Evolutionary conservation across 2,888 invertebrate species (phyloP), one percentile per base, ranked within the genome.

Genomic region (Dynastes tityus): DNA sequence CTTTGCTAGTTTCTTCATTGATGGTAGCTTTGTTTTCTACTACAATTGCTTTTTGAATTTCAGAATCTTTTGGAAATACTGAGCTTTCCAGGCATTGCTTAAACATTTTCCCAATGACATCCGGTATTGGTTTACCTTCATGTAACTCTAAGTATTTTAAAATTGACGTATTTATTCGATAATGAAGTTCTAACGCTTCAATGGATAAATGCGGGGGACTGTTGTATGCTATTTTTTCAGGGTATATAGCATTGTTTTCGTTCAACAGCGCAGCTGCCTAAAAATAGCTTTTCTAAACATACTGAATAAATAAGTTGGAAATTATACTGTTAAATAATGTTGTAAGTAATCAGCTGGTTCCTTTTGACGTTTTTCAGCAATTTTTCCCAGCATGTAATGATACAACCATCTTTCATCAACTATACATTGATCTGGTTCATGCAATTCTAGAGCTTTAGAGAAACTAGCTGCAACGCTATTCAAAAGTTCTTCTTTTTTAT

Each of bases 371-470:
- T 98, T 98, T 88, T 98, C 98, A 0, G 95, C 93, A 75, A 98
- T 95, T 91, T 98, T 98, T 0, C 97, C 98, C n/a, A 98, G 90
- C 95, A 98, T 97, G 86, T 98, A 98, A 87, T 96, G 96, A 85
- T 96, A 94, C 51, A 98, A 90, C 98, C 98, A 98, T 78, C 95
- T 92, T 86, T 98, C 98, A 86, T 97, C 97, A 0, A 90, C 88
- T 65, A 90, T 90, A 80, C 91, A 91, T 76, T 92, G 92, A 58
- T 90, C 90, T 0, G 90, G 88, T 81, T 92, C 91, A 76, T 92
- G 91, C 82, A 93, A 91, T 76, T 91, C 90, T 78, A 94, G 91
- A 1, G 94, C 94, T 45, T 92, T 91, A 45, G 91, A 91, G 85
- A 97, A 98, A 89, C 97, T 96, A 83, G 93, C 92, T 65, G 93